Base-by-base conservation (phyloP, 2,888 invertebrate species). In the Lasioglossum lativentre region DNA sequence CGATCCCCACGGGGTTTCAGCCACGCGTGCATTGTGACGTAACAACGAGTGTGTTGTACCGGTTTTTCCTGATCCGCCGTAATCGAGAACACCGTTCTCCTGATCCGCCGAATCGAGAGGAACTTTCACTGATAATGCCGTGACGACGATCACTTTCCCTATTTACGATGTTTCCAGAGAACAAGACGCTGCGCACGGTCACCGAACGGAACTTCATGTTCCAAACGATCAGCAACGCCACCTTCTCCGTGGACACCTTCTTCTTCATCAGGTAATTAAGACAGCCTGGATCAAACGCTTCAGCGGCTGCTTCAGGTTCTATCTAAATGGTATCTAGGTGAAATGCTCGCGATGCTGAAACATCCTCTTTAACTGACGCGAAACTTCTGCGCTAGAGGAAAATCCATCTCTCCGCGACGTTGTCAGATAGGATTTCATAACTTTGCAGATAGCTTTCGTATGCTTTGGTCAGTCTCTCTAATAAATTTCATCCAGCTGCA, bases 181-280 rank as follows among this genome's bases (percentile, higher is more conserved):
- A 98, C 93, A 97, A 98, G 96, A 97, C 96, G 63, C 96, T 97
- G 94, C 96, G 98, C 75, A 96, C 96, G 2, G 96, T 98, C 87
- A 97, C 97, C 0, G 98, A 98, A 94, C 96, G 97, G 80, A 97
- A 97, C 91, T 97, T 97, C 94, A 96, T 97, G 95, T 98, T 97
- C 95, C 98, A 98, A 94, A 97, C 98, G 1, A 97, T 98, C 83
- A 97, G 98, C 83, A 98, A 98, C 95, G 98, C 98, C 1, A 97
- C 98, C 10, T 98, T 97, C 94, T 98, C 98, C 74, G 98, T 98
- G 70, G 98, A 98, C 93, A 97, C 98, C 8, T 98, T 98, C 95
- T 98, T 98, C 95, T 98, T 98, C 92, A 97, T 98, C 89, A 98
- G 98, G 97, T 98, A 93, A 93, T 92, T 75, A 12, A 16, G n/a